A percentile compares a stretch with the other conserved stretches of the same genome.
Conservation (phyloP, 2,797 vertebrate genomes). For the Ctenopoma kingsleyae region DNA sequence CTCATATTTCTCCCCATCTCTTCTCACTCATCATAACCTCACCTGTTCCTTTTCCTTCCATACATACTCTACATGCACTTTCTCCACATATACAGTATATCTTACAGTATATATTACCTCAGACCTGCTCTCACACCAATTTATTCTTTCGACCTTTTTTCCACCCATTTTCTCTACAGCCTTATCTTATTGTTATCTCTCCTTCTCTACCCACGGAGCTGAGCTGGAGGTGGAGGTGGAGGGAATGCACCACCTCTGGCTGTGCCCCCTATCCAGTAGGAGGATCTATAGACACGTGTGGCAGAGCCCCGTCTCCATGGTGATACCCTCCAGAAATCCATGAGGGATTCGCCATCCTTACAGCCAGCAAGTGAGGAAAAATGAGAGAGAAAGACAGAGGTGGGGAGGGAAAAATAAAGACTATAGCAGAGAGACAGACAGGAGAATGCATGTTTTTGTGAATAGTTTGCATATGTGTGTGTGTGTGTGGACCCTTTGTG, state of each 20-base stretch:
- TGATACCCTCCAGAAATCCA: conserved; percentile 88
- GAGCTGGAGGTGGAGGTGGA: conserved; percentile 53
- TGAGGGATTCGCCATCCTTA: conserved; percentile 85
- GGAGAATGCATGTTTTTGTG: conserved; percentile 51
- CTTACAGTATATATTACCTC: conserved; percentile 27
- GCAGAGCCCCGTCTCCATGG: conserved; percentile 88
- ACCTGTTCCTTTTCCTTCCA: conserved; percentile 28
- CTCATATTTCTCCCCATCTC: conserved; percentile 20
- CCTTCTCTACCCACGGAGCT: conserved; percentile 45
- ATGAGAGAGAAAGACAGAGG: conserved; percentile 50
- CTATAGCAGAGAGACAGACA: conserved; percentile 51
- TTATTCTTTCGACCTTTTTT: conserved; percentile 18
- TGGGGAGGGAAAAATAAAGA: conserved; percentile 43
- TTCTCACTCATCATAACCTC: conserved; percentile 47
- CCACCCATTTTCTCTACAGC: not conserved
- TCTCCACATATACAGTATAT: conserved; percentile 7
- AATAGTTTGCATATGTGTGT: conserved; percentile 31
- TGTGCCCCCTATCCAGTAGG: conserved; percentile 82
- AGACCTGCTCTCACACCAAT: conserved; percentile 31
- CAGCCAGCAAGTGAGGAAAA: conserved; percentile 75
- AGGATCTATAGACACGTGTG: conserved; percentile 87
- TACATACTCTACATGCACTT: conserved; percentile 10
- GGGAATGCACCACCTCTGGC: conserved; percentile 78
- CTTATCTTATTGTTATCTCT: conserved; percentile 50
- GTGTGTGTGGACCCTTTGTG: conserved; percentile 22